These are phyloP conservation scores for Vulpes vulpes DNA, from an alignment of 2,113 vertebrate species.

Conservation along the genomic window DNA sequence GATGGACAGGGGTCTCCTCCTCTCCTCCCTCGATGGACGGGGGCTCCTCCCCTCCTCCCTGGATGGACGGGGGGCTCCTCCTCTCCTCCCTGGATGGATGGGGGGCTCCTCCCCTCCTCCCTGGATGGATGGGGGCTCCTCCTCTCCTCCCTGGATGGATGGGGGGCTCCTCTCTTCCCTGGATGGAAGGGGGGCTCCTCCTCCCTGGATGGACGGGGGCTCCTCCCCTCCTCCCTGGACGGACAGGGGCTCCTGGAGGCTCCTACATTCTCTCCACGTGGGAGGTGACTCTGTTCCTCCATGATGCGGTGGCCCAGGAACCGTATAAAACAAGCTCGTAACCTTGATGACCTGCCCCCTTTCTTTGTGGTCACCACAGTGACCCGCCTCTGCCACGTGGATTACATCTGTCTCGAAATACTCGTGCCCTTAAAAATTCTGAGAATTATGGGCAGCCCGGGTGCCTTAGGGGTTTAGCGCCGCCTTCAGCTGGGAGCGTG, in stretches of 20 bases:
- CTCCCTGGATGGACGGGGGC: too few species aligned
- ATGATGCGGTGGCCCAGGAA: not conserved
- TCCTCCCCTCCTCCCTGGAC: not conserved
- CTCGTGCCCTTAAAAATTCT: not conserved
- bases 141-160: too few species aligned
- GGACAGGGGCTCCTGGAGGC: not conserved
- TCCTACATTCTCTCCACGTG: too few species aligned
- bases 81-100: too few species aligned
- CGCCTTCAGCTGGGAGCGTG: too few species aligned
- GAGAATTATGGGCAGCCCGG: not conserved
- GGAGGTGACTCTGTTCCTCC: not conserved
- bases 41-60: not conserved
- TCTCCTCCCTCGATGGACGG: not conserved
- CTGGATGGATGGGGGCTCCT: not conserved
- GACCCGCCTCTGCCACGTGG: not conserved
- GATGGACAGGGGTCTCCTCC: accelerated
- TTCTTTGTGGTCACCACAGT: not conserved
- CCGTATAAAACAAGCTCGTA: accelerated
- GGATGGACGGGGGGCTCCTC: not conserved
- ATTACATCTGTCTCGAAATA: not conserved
- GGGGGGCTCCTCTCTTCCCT: accelerated
- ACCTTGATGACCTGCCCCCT: not conserved
- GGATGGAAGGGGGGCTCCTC: too few species aligned
- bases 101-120: not conserved
- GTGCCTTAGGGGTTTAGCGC: too few species aligned